A percentile compares a stretch with the other conserved stretches of the same genome.
Evolutionary conservation across 2,113 vertebrate species (phyloP).

Genomic region (Tachuris rubrigastra): DNA sequence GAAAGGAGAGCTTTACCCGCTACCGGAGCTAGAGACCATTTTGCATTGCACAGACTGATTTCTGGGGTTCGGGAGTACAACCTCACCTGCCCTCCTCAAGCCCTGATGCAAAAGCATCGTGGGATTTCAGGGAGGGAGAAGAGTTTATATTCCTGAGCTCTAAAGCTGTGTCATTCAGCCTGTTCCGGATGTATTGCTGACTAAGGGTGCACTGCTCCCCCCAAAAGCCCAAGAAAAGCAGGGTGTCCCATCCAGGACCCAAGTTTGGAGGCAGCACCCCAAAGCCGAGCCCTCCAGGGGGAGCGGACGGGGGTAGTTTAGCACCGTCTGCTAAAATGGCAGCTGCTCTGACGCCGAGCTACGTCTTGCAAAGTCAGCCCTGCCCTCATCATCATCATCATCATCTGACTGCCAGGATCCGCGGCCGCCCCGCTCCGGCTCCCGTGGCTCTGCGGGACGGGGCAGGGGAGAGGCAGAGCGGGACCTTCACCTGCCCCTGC

Average conservation of each 20-base stretch:
- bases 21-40: fast-evolving
- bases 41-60: neutral
- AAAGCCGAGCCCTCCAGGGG: neutral
- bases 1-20: neutral
- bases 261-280: neutral
- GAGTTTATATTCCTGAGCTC: neutral
- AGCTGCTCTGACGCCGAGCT: conserved; percentile 45
- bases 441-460: neutral
- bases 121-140: neutral
- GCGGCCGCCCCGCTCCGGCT: neutral
- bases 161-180: neutral
- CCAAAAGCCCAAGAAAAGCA: neutral
- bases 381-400: conserved; percentile 19
- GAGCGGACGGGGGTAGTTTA: neutral
- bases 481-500: neutral
- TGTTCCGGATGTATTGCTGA: fast-evolving
- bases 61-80: neutral
- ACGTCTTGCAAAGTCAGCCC: conserved; percentile 41
- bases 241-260: neutral
- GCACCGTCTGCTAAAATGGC: conserved; percentile 50
- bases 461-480: neutral
- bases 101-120: neutral
- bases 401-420: conserved; percentile 15
- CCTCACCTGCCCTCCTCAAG: neutral
- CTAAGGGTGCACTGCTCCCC: neutral